phyloP scores from a whole-genome alignment of 2,888 invertebrate species.

The Scrobipalpa atriplicella region DNA sequence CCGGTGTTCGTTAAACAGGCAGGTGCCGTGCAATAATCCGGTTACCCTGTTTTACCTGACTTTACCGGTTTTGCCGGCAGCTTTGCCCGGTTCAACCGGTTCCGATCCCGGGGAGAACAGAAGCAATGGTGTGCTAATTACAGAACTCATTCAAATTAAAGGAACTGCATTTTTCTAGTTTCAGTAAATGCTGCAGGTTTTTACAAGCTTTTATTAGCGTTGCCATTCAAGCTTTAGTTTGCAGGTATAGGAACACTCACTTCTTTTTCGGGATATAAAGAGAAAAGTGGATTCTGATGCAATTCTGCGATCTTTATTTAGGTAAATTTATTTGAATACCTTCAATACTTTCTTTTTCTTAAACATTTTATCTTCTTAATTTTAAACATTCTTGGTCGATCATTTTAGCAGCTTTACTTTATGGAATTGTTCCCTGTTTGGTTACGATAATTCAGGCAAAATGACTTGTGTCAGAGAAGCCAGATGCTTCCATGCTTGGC shows the following conservation, averaged over 20 bases:
- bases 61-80: slow-evolving; percentile 6
- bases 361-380: too few relatives aligned
- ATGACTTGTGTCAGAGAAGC: too few relatives aligned
- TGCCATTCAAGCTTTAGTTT: too few relatives aligned
- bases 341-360: too few relatives aligned
- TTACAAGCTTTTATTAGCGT: background rate
- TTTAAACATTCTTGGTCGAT: too few relatives aligned
- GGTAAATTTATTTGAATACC: too few relatives aligned
- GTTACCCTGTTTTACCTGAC: slow-evolving; percentile 43
- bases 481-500: too few relatives aligned
- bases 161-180: slow-evolving; percentile 12
- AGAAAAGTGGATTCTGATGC: background rate
- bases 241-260: too few relatives aligned
- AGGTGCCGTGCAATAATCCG: slow-evolving; percentile 50
- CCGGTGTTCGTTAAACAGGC: slow-evolving; percentile 49
- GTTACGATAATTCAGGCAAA: too few relatives aligned
- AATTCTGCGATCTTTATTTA: too few relatives aligned
- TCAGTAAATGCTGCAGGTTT: background rate
- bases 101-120: slow-evolving; percentile 9
- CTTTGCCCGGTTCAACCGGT: background rate
- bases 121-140: slow-evolving; percentile 25
- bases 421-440: too few relatives aligned
- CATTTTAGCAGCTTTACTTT: too few relatives aligned
- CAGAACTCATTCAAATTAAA: slow-evolving; percentile 28
- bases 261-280: background rate